These are phyloP conservation scores for Apodemia duryi DNA, from an alignment of 2,888 invertebrate genomes.

Conservation along the genomic window DNA sequence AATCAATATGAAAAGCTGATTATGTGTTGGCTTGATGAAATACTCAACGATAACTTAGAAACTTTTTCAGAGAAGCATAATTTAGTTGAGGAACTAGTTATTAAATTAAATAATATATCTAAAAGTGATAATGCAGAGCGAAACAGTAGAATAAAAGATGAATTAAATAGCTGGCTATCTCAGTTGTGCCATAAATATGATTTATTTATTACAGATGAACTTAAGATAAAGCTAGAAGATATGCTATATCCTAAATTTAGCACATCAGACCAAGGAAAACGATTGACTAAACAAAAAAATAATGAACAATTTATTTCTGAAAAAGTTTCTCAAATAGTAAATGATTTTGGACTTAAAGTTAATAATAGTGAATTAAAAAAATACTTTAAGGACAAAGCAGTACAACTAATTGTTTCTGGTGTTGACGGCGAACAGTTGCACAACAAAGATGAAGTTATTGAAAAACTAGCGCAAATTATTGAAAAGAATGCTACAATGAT, in stretches of 20 bases:
- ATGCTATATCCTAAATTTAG: neutral
- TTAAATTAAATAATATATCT: constrained; percentile 13
- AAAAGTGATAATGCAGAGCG: constrained; percentile 3
- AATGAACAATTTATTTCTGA: neutral
- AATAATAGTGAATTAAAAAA: neutral
- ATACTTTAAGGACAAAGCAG: neutral
- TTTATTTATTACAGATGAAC: neutral
- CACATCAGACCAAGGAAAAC: constrained; percentile 4
- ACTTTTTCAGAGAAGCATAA: neutral
- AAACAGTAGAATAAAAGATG: constrained; percentile 17
- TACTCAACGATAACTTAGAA: constrained; percentile 2
- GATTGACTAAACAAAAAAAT: neutral
- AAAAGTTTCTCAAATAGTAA: neutral
- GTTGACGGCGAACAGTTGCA: neutral
- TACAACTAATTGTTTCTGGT: neutral
- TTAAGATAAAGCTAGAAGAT: constrained; percentile 14
- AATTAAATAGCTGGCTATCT: constrained; percentile 18
- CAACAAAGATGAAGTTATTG: neutral
- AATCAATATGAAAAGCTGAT: constrained; percentile 7
- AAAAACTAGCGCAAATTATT: neutral
- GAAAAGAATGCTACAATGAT: neutral
- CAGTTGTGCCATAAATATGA: constrained; percentile 11
- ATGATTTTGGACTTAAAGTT: neutral
- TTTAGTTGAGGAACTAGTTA: constrained; percentile 15
- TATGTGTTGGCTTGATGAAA: constrained; percentile 17